Base-by-base conservation (phyloP, 2,888 invertebrate species). In the Melanostoma mellinum region DNA sequence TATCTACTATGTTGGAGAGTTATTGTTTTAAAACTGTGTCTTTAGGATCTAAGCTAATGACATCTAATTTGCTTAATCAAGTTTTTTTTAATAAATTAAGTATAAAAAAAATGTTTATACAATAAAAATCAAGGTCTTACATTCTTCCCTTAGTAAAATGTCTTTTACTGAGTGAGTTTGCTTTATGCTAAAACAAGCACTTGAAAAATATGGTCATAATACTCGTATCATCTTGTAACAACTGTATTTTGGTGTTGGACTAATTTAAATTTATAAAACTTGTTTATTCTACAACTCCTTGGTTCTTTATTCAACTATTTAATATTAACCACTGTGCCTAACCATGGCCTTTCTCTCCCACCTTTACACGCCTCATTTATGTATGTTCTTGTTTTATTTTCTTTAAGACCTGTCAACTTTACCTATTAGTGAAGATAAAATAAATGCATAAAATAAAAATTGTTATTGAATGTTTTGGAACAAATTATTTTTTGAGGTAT, bases 401-500 rank as follows among this genome's bases (percentile, higher is more conserved):
- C 63, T 60, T 82, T 79, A 84, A 79, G 84, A 80, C 85, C 85
- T 85, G 80, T 61, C 72, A 79, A 52, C 71, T 80, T 85, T 78
- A 85, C 85, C 85, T 85, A 85, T 80, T 85, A 71, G 79, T 80
- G 53, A 80, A 85, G 67, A 85, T 85, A 84, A 65, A 85, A 80
- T 75, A 85, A 80, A 85, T 71, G 71, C 74, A 84, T 71, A 78
- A 69, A 67, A 74, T 30, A 32, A 77, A 53, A 63, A 53, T 69
- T 65, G 55, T 77, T 78, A 74, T 74, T 74, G n/a, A 68, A 63
- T 20, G 20, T 20, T 20, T 20, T 20, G 20, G 20, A 20, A 20
- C 20, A 20, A 20, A 20, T 20, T 20, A 20, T 20, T 20, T 20
- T 42, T 73, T 63, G 42, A 56, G 58, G 67, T 71, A 82, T 77